Evolutionary conservation across 1,140 invertebrate genomes (phyloP), one percentile per base, ranked within the genome.

Genomic region (Lasioglossum baleicum): DNA sequence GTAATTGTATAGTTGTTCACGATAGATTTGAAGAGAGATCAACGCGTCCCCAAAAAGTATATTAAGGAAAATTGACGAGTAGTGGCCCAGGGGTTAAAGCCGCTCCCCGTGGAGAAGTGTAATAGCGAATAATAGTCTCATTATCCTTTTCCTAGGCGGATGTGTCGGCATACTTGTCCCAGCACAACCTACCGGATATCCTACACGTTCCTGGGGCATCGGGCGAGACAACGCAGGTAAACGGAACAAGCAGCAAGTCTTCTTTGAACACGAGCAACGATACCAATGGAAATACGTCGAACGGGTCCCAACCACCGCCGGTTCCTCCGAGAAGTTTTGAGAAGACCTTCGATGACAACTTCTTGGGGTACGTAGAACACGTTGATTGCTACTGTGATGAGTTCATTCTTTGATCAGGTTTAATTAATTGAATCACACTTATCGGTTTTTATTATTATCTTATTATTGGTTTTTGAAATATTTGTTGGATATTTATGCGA

Each of bases 251-350:
- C 51, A 83, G 75, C n/a, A 86, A 90, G 22, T 61, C 75, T 10
- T 42, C 83, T 15, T 60, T 87, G 10, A 90, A 83, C 42, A 60
- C 86, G 22, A 87, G 51, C 58, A 89, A 80, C 56, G 92, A 93
- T 35, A 90, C 83, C 13, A 94, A 94, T 79, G 93, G 93, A 71
- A 94, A 90, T 73, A 88, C 91, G 1, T 92, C 91, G 0, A 94
- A 93, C 87, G 92, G 93, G 42, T 86, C 90, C 91, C 94, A 91
- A 77, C 92, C 93, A 83, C 95, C 95, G 42, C 95, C 95, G 69
- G 94, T 96, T 73, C 95, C 96, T 80, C 95, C 95, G 31, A 93
- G 95, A 81, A 94, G 94, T 83, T 93, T 95, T 75, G 94, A 95
- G 81, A 95, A 94, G 84, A 92, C 93, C 63, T 94, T 94, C 31